These are phyloP conservation scores for Platyscapa corneri DNA, from an alignment of 1,140 invertebrate genomes.

Conservation along the genomic window DNA sequence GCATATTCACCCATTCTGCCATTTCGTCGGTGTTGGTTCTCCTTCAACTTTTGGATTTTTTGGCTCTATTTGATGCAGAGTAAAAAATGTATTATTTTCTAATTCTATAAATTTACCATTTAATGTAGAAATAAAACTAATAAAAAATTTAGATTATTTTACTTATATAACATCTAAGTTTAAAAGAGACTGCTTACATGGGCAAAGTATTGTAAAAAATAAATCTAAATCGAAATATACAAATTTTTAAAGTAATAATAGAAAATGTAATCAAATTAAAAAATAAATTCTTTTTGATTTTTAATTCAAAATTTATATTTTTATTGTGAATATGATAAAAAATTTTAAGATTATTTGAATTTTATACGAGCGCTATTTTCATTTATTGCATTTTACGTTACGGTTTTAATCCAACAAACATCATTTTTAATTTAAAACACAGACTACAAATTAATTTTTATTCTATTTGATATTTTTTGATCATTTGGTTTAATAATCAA, in stretches of 20 bases:
- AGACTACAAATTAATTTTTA: not conserved
- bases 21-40: conserved; percentile 54
- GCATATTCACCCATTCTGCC: conserved; percentile 60
- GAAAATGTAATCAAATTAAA: not conserved
- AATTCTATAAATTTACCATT: conserved; percentile 21
- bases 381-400: not conserved
- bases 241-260: not conserved
- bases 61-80: conserved; percentile 21
- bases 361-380: not conserved
- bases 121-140: conserved; percentile 19
- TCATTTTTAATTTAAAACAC: not conserved
- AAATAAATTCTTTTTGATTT: not conserved
- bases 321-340: not conserved
- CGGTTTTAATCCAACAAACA: not conserved
- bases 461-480: not conserved
- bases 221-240: not conserved
- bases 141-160: not conserved
- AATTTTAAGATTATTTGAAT: not conserved
- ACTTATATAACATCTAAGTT: not conserved
- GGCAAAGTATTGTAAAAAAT: not conserved
- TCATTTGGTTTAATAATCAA: conserved; percentile 32
- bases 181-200: not conserved
- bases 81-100: conserved; percentile 1
- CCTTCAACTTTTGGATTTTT: conserved; percentile 50
- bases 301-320: not conserved